A percentile compares a stretch with the other conserved stretches of the same genome.
phyloP scores from a whole-genome alignment of 2,888 invertebrate species.

The Diabrotica balteata region DNA sequence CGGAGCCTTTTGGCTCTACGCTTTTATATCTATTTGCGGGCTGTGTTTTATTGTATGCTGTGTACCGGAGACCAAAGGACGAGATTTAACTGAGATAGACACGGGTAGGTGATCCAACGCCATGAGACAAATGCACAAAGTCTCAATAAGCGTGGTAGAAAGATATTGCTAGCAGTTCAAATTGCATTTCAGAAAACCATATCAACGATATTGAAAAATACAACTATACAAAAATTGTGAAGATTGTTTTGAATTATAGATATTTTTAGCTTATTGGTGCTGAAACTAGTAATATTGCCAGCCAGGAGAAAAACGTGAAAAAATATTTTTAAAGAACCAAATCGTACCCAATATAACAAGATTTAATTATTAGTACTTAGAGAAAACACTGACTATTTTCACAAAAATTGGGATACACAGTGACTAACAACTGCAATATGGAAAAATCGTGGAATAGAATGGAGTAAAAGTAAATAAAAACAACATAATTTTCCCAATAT shows the following conservation, averaged over 20 bases:
- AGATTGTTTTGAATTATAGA: no score
- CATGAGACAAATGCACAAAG: slow-evolving; percentile 44
- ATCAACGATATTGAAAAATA: slow-evolving; percentile 13
- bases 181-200: slow-evolving; percentile 6
- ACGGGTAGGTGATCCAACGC: slow-evolving; percentile 60
- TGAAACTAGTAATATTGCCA: neutral
- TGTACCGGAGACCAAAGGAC: slow-evolving; percentile 91
- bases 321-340: no score
- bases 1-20: slow-evolving; percentile 90
- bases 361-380: no score
- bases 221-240: slow-evolving; percentile 1
- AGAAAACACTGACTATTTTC: no score
- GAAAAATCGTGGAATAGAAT: no score
- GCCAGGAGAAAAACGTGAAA: no score
- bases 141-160: slow-evolving; percentile 52
- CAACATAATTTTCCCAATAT: no score
- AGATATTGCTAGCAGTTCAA: slow-evolving; percentile 48
- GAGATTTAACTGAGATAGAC: slow-evolving; percentile 88
- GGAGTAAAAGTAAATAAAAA: no score
- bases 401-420: no score
- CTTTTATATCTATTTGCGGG: slow-evolving; percentile 80
- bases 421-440: no score
- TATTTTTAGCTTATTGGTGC: neutral
- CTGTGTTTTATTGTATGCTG: slow-evolving; percentile 84
- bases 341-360: no score